Percentiles rank a stretch among this genome's conserved stretches.
phyloP scores from a whole-genome alignment of 2,797 vertebrate species.

The Holocentrus rufus region DNA sequence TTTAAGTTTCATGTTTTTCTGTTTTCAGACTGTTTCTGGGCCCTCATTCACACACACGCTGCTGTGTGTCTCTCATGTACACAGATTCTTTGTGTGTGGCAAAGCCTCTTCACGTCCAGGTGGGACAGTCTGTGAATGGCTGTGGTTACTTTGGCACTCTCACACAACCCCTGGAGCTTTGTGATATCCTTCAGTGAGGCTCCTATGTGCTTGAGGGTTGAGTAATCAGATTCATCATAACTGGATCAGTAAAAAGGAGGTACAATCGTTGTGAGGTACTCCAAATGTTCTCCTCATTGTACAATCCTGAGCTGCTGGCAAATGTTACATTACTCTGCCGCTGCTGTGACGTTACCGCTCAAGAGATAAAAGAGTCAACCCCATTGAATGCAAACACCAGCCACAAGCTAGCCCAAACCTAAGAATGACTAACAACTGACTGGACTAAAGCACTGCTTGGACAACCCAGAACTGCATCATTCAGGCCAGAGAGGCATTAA shows the following conservation, averaged over 20 bases:
- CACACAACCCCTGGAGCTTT: constrained; percentile 74
- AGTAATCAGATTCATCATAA: constrained; percentile 71
- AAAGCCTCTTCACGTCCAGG: constrained; percentile 82
- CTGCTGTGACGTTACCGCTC: constrained; percentile 99
- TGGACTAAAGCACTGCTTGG: constrained; percentile 53
- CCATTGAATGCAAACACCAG: constrained; percentile 81
- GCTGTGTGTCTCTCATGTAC: constrained; percentile 60
- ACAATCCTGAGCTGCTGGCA: constrained; percentile 75
- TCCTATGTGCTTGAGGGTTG: constrained; percentile 72
- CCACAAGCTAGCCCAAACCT: constrained; percentile 49
- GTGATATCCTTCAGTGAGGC: constrained; percentile 75
- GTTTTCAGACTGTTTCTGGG: constrained; percentile 86
- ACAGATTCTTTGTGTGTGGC: constrained; percentile 63
- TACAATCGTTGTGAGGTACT: constrained; percentile 65
- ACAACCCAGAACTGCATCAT: constrained; percentile 52
- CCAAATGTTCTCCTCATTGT: constrained; percentile 63
- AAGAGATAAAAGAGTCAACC: constrained; percentile 99
- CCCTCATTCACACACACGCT: constrained; percentile 71
- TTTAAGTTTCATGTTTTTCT: constrained; percentile 74
- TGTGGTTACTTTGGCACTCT: constrained; percentile 73
- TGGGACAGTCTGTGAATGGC: constrained; percentile 83
- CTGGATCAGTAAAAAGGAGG: constrained; percentile 63
- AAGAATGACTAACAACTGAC: constrained; percentile 37
- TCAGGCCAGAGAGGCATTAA: constrained; percentile 69
- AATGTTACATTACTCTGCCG: constrained; percentile 81